phyloP scores from a whole-genome alignment of 1,140 invertebrate species.

The Danaus melanippus region DNA sequence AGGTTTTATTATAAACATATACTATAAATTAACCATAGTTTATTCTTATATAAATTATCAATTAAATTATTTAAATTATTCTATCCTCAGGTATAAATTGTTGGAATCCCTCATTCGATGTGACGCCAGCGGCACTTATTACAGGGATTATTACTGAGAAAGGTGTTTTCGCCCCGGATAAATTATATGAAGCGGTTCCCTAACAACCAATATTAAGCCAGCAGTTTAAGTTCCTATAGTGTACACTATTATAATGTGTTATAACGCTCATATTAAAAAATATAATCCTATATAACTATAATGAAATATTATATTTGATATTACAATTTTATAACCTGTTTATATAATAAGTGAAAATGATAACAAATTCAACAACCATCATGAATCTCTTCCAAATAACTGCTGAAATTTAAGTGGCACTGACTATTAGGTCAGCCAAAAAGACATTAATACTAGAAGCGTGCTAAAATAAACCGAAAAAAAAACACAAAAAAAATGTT shows the following conservation, averaged over 20 bases:
- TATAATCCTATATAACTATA: conserved; percentile 10
- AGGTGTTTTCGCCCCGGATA: conserved; percentile 83
- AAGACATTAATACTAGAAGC: no score
- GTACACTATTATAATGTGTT: conserved; percentile 4
- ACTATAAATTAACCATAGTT: no score
- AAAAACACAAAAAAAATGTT: no score
- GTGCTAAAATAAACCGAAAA: no score
- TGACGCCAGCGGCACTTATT: conserved; percentile 95
- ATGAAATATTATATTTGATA: conserved; percentile 16
- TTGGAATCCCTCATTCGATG: conserved; percentile 99
- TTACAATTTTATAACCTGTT: neutral
- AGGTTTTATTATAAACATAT: no score
- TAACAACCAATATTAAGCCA: conserved; percentile 11
- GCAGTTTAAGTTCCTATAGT: neutral
- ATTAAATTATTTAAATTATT: conserved; percentile 2
- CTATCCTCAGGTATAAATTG: conserved; percentile 83
- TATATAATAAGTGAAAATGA: neutral
- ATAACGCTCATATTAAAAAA: conserved; percentile 13
- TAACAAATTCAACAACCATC: neutral
- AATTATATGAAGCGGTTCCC: conserved; percentile 50
- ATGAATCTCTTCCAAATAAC: no score
- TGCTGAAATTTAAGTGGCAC: no score
- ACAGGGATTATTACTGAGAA: conserved; percentile 96
- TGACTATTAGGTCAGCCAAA: no score
- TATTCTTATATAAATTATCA: no score